These are phyloP conservation scores for Aphaenogaster floridana DNA, from an alignment of 1,140 invertebrate species.

Conservation along the genomic window DNA sequence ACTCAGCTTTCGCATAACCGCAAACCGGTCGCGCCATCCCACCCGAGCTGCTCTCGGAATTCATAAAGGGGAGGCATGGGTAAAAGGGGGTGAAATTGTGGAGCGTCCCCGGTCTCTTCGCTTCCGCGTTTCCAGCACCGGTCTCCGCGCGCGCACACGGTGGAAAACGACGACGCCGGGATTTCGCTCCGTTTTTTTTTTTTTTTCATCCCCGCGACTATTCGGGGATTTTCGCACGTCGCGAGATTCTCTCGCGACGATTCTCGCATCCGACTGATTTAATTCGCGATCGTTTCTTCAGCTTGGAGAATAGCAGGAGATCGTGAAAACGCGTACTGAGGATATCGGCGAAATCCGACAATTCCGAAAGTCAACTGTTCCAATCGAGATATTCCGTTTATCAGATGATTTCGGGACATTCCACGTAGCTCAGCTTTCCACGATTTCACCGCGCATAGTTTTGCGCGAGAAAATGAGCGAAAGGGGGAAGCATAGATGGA, in stretches of 20 bases:
- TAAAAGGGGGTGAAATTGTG: constrained; percentile 72
- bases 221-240: not conserved
- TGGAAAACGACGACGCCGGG: constrained; percentile 5
- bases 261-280: not conserved
- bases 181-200: not conserved
- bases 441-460: constrained; percentile 1
- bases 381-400: constrained; percentile 13
- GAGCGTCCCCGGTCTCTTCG: constrained; percentile 15
- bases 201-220: not conserved
- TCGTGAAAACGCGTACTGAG: not conserved
- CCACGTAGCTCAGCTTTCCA: not conserved
- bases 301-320: not conserved
- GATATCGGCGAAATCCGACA: not conserved
- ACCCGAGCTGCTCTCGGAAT: constrained; percentile 70
- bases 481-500: not conserved
- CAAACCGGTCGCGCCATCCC: constrained; percentile 69
- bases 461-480: not conserved
- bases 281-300: not conserved
- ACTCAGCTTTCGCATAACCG: constrained; percentile 79
- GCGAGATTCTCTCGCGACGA: constrained; percentile 2
- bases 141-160: not conserved
- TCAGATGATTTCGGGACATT: constrained; percentile 13
- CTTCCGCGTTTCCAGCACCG: not conserved
- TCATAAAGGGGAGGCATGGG: constrained; percentile 69
- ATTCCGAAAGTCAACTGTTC: constrained; percentile 2